Percentiles rank a stretch among this genome's conserved stretches.
phyloP scores from a whole-genome alignment of 53 echinoderm and acorn worm species.

The Stichopus horrens region DNA sequence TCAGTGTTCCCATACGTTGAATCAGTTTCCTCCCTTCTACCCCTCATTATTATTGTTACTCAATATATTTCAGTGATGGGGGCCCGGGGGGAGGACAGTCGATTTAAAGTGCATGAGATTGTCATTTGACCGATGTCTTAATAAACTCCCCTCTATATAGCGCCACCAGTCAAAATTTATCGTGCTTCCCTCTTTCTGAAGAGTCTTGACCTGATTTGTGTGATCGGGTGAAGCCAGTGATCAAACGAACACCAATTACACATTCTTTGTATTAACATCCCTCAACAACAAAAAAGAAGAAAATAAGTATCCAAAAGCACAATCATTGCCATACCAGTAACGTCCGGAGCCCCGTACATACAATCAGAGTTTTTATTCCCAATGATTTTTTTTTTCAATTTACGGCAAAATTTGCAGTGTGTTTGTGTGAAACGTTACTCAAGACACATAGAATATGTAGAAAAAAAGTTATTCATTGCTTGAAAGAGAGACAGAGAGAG shows the following conservation, averaged over 20 bases:
- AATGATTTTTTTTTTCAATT: background rate
- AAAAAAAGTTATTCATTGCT: conserved; percentile 26
- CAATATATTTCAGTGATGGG: too few relatives aligned
- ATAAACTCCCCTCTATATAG: background rate
- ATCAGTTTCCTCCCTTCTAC: too few relatives aligned
- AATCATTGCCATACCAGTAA: conserved; percentile 2
- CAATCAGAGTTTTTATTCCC: background rate
- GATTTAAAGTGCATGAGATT: too few relatives aligned
- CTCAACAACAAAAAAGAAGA: background rate
- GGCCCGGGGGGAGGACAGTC: too few relatives aligned
- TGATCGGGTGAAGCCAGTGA: background rate
- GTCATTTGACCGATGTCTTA: too few relatives aligned
- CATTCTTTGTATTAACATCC: conserved; percentile 22
- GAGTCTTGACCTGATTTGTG: background rate
- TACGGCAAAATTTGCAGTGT: background rate
- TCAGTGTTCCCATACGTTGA: too few relatives aligned
- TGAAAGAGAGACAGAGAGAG: background rate
- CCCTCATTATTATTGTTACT: too few relatives aligned
- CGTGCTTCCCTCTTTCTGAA: background rate
- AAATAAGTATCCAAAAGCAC: background rate
- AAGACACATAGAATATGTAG: background rate
- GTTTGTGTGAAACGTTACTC: background rate
- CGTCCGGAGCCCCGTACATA: conserved; percentile 20
- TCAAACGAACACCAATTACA: background rate
- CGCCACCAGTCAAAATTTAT: conserved; percentile 3